Percentiles rank a stretch among this genome's conserved stretches.
Evolutionary conservation across 2,113 vertebrate genomes (phyloP).

Genomic region (Corythoichthys haematopterus): DNA sequence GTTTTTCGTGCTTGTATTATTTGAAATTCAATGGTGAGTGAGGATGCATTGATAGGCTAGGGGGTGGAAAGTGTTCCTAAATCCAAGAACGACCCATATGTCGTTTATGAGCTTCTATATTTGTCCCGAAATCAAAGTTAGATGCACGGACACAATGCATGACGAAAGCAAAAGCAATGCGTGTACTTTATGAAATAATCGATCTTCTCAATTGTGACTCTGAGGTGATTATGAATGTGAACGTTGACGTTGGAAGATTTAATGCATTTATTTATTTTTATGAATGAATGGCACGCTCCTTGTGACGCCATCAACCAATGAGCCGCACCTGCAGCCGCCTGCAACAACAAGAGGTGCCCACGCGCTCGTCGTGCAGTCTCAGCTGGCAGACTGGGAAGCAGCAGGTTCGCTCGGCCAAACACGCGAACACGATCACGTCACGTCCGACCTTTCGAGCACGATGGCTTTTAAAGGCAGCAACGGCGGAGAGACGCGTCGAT

Average conservation of each 20-base stretch:
- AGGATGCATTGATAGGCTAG: too few relatives aligned
- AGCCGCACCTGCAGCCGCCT: conserved; percentile 2
- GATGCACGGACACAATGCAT: background rate
- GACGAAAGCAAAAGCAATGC: background rate
- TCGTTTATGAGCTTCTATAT: background rate
- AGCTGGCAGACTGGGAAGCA: background rate
- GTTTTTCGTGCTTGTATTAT: background rate
- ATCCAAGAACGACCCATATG: background rate
- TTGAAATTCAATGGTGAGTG: background rate
- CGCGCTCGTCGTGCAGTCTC: background rate
- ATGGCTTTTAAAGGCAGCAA: conserved; percentile 38
- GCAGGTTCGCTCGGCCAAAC: background rate
- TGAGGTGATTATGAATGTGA: background rate
- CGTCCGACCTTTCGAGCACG: background rate
- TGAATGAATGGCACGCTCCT: background rate
- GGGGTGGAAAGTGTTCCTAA: background rate
- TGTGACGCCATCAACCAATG: conserved; percentile 3
- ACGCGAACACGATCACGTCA: background rate
- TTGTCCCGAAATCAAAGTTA: background rate
- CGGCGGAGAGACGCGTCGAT: conserved; percentile 50
- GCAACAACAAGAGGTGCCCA: conserved; percentile 2
- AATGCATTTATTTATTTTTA: background rate
- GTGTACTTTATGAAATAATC: background rate
- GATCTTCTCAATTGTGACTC: background rate
- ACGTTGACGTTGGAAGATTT: background rate